Conservation (phyloP, 2,888 invertebrate genomes). For the Yponomeuta malinellus region DNA sequence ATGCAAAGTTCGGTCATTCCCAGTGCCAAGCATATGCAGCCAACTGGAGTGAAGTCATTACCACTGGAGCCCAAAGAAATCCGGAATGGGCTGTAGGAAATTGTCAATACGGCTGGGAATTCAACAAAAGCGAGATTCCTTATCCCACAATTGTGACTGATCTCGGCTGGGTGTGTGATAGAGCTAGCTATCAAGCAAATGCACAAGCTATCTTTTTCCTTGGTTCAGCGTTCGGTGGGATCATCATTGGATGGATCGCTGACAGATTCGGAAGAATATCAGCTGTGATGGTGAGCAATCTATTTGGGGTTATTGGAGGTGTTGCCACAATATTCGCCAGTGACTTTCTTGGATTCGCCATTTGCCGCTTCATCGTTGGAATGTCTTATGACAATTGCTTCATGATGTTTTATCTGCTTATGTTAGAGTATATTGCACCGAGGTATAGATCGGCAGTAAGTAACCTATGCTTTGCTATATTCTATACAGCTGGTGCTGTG, state of each 20-base stretch:
- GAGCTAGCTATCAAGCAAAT: conserved; percentile 20
- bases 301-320: conserved; percentile 19
- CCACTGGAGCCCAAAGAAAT: conserved; percentile 6
- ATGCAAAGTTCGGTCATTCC: conserved; percentile 16
- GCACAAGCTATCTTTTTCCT: conserved; percentile 21
- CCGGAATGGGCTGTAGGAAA: conserved; percentile 7
- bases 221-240: conserved; percentile 20
- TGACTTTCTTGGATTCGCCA: conserved; percentile 18
- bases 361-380: conserved; percentile 20
- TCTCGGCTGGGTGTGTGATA: conserved; percentile 22
- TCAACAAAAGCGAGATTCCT: conserved; percentile 20
- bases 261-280: conserved; percentile 20
- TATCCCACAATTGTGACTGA: conserved; percentile 21
- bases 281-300: conserved; percentile 18
- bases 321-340: conserved; percentile 18
- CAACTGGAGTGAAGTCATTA: conserved; percentile 20
- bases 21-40: conserved; percentile 18
- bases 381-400: conserved; percentile 20
- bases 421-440: conserved; percentile 21
- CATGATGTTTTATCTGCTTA: conserved; percentile 21
- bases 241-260: conserved; percentile 20
- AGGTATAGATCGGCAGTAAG: conserved; percentile 21
- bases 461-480: conserved; percentile 20
- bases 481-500: conserved; percentile 17
- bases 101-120: conserved; percentile 22